Conservation (phyloP, 1,140 invertebrate species). For the Manduca sexta region DNA sequence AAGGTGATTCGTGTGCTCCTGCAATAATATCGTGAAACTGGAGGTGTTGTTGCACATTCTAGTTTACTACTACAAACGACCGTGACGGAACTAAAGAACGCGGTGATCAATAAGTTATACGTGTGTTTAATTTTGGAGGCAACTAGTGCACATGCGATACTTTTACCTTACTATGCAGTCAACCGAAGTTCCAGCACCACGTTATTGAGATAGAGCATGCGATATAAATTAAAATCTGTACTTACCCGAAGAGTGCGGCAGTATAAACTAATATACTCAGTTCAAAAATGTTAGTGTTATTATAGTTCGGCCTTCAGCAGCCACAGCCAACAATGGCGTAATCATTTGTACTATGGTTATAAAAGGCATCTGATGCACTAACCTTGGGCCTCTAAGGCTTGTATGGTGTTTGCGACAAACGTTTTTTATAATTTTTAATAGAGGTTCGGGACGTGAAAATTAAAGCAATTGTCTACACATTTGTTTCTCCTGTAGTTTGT, state of each 20-base stretch:
- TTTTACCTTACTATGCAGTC: constrained; percentile 47
- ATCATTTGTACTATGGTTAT: not conserved
- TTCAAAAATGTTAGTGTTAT: constrained; percentile 37
- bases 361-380: too few species aligned
- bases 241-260: constrained; percentile 51
- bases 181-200: constrained; percentile 46
- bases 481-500: too few species aligned
- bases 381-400: too few species aligned
- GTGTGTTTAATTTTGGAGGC: constrained; percentile 67
- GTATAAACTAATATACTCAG: constrained; percentile 34
- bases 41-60: constrained; percentile 36
- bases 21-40: constrained; percentile 43
- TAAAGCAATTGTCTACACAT: too few species aligned
- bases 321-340: constrained; percentile 26
- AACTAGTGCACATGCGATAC: constrained; percentile 45
- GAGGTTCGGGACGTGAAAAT: too few species aligned
- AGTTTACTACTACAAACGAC: constrained; percentile 35
- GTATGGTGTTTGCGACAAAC: too few species aligned
- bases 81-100: constrained; percentile 26
- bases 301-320: constrained; percentile 42
- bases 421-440: too few species aligned
- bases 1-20: constrained; percentile 56
- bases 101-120: constrained; percentile 20
- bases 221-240: constrained; percentile 33
- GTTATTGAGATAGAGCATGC: constrained; percentile 33